Evolutionary conservation across 2,113 vertebrate species (phyloP).

Genomic region (Seriola rivoliana): DNA sequence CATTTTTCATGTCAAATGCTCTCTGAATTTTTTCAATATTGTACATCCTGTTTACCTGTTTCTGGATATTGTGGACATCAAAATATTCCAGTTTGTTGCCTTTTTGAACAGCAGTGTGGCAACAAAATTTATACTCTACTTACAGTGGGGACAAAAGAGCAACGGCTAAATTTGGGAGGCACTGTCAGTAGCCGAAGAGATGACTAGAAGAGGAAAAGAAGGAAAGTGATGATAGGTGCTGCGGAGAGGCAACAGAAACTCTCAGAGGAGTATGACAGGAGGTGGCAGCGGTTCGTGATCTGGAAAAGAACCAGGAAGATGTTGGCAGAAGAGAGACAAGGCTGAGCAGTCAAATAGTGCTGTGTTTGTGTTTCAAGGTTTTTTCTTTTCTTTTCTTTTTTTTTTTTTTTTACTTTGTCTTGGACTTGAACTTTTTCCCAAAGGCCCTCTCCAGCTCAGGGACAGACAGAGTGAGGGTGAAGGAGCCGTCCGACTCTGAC

Average conservation of each 20-base stretch:
- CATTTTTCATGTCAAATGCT: background rate
- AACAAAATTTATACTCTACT: background rate
- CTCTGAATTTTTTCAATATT: background rate
- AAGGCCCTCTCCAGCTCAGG: slow-evolving; percentile 86
- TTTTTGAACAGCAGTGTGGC: too few species aligned
- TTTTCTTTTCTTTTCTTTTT: slow-evolving; percentile 72
- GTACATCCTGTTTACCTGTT: background rate
- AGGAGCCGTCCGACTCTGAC: slow-evolving; percentile 84
- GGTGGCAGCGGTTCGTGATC: slow-evolving; percentile 29
- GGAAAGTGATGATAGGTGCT: slow-evolving; percentile 1
- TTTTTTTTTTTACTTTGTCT: slow-evolving; percentile 85
- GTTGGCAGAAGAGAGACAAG: slow-evolving; percentile 57
- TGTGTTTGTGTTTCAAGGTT: slow-evolving; percentile 12
- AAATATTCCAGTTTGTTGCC: background rate
- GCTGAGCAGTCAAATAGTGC: slow-evolving; percentile 15
- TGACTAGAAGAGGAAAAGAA: slow-evolving; percentile 14
- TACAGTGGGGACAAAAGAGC: background rate
- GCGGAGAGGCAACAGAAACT: slow-evolving; percentile 42
- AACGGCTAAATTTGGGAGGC: background rate
- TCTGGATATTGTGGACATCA: background rate
- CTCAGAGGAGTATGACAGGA: slow-evolving; percentile 41
- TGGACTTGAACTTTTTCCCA: slow-evolving; percentile 86
- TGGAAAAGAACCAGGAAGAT: slow-evolving; percentile 47
- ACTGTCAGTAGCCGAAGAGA: background rate
- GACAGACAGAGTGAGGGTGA: slow-evolving; percentile 86